These are phyloP conservation scores for Lithophane semibrunnea DNA, from an alignment of 2,888 invertebrate genomes.

Conservation along the genomic window DNA sequence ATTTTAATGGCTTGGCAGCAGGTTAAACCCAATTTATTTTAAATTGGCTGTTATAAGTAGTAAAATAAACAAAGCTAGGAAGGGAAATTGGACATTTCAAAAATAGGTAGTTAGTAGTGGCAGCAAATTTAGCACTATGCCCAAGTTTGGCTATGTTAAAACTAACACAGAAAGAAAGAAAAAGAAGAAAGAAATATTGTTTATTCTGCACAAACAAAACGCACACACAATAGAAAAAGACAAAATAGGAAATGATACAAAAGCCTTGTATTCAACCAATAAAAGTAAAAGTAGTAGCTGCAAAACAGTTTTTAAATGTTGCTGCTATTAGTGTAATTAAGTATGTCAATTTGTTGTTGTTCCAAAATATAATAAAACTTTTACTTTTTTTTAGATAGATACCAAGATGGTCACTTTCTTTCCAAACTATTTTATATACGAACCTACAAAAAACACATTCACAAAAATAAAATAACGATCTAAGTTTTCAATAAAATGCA, in stretches of 20 bases:
- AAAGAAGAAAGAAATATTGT: no score
- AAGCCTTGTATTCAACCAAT: no score
- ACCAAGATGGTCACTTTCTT: background rate
- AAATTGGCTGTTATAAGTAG: slow-evolving; percentile 29
- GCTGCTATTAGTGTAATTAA: no score
- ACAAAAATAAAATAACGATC: background rate
- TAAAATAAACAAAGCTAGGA: slow-evolving; percentile 6
- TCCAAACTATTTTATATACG: background rate
- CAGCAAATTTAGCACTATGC: background rate
- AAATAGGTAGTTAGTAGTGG: background rate
- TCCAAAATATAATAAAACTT: no score
- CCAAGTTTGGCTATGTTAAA: background rate
- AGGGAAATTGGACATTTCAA: background rate
- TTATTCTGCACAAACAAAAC: no score
- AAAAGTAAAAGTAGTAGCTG: no score
- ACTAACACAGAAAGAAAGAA: no score
- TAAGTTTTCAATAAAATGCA: slow-evolving; percentile 4
- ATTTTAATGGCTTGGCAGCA: slow-evolving; percentile 29
- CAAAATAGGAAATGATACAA: no score
- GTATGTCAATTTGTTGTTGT: no score
- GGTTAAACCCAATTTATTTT: slow-evolving; percentile 38
- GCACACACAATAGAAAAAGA: no score
- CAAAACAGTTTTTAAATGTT: no score
- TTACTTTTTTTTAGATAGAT: no score
- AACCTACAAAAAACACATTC: background rate